Conservation (phyloP, 2,797 vertebrate genomes). For the Momotus momota region DNA sequence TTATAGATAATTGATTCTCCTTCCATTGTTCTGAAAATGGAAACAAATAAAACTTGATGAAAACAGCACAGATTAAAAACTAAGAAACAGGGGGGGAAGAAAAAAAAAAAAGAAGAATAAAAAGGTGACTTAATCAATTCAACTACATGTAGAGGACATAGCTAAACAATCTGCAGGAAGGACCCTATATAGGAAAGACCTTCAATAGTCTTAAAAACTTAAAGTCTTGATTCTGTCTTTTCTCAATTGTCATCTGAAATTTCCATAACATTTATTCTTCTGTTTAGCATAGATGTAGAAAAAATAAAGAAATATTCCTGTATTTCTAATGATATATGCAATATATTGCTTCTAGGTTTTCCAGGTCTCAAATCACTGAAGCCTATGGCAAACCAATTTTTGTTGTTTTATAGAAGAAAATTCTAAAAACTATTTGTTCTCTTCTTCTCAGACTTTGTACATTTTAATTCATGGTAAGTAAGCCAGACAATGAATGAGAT, state of each 20-base stretch:
- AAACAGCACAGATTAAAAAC: not conserved
- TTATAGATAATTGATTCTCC: not conserved
- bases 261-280: not conserved
- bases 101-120: too few species aligned
- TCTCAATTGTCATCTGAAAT: not conserved
- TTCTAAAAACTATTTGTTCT: not conserved
- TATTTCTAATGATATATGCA: not conserved
- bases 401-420: not conserved
- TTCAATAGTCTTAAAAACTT: not conserved
- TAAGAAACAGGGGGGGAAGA: not conserved
- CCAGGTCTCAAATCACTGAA: not conserved
- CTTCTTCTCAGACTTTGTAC: not conserved
- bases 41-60: not conserved
- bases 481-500: not conserved
- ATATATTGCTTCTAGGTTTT: not conserved
- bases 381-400: not conserved
- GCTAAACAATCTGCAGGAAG: not conserved
- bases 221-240: not conserved
- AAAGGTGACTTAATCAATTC: not conserved
- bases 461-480: not conserved
- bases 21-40: not conserved
- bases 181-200: not conserved
- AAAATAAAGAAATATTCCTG: not conserved
- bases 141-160: not conserved
- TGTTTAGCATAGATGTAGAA: not conserved